phyloP scores from a whole-genome alignment of 2,797 vertebrate species.

The Lithobates sylvaticus region DNA sequence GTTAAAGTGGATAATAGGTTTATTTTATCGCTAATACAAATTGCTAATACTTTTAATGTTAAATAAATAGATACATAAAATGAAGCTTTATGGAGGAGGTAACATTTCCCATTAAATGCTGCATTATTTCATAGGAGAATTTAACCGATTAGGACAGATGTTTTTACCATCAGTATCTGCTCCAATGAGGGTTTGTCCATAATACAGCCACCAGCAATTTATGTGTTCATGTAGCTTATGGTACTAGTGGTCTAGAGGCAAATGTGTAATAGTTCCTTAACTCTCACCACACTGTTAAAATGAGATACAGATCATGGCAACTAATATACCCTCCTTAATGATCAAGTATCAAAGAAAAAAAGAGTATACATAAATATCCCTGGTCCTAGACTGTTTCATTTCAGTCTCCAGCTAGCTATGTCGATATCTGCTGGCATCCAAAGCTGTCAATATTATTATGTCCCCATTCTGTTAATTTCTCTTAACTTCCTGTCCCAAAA shows the following conservation, averaged over 20 bases:
- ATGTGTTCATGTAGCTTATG: background rate
- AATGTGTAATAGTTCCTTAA: background rate
- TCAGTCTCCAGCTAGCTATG: too few relatives aligned
- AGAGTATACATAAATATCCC: too few relatives aligned
- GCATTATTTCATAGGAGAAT: background rate
- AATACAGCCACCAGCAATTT: background rate
- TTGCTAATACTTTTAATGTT: constrained; percentile 34
- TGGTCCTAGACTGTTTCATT: too few relatives aligned
- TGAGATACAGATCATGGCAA: background rate
- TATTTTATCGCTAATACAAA: constrained; percentile 47
- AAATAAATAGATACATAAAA: constrained; percentile 34
- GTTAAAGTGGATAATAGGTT: constrained; percentile 45
- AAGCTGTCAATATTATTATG: too few relatives aligned
- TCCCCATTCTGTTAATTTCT: too few relatives aligned
- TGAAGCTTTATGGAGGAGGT: background rate
- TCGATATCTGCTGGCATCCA: too few relatives aligned
- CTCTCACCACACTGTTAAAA: background rate
- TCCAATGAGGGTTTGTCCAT: too few relatives aligned
- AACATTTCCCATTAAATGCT: constrained; percentile 4
- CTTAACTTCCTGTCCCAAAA: too few relatives aligned
- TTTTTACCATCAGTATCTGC: too few relatives aligned
- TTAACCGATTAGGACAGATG: background rate
- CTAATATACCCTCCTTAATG: background rate
- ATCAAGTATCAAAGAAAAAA: too few relatives aligned
- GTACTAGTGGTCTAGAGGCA: background rate